These are phyloP conservation scores for Nemapogon koenigi DNA, from an alignment of 2,888 invertebrate species.

Conservation along the genomic window DNA sequence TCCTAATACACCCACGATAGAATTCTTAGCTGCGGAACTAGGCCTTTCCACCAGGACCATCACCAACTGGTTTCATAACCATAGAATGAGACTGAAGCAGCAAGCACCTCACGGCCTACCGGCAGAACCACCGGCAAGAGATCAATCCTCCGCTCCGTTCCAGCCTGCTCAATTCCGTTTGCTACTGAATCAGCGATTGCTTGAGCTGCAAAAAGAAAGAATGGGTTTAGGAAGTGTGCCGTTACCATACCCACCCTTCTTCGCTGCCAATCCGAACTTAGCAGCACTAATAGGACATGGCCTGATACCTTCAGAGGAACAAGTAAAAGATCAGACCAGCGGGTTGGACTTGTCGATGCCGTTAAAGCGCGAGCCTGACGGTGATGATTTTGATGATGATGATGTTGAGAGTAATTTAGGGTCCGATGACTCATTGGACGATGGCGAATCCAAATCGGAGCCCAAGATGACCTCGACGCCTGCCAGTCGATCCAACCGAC, in stretches of 20 bases:
- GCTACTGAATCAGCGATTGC: conserved; percentile 85
- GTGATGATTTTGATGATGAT: conserved; percentile 81
- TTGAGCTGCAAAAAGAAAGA: conserved; percentile 86
- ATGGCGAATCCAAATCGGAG: conserved; percentile 63
- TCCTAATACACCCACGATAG: conserved; percentile 95
- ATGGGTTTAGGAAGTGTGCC: conserved; percentile 80
- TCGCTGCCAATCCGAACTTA: conserved; percentile 76
- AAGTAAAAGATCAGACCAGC: conserved; percentile 79
- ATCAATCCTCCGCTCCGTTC: conserved; percentile 78
- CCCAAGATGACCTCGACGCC: conserved; percentile 59
- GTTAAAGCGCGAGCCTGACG: conserved; percentile 79
- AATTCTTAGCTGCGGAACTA: conserved; percentile 91
- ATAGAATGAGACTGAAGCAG: conserved; percentile 96
- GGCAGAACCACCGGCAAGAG: conserved; percentile 76
- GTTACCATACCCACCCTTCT: conserved; percentile 78
- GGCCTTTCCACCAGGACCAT: conserved; percentile 94
- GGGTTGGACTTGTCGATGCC: conserved; percentile 90
- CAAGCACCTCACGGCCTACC: conserved; percentile 82
- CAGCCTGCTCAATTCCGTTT: conserved; percentile 92
- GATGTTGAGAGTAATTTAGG: conserved; percentile 79
- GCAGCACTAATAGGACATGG: conserved; percentile 79
- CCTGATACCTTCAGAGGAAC: conserved; percentile 66
- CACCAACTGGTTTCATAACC: conserved; percentile 99
- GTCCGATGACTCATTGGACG: conserved; percentile 69
- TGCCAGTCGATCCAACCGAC: conserved; percentile 64